Percentiles rank a stretch among this genome's conserved stretches.
Conservation (phyloP, 2,113 vertebrate genomes). For the Ursus arctos region DNA sequence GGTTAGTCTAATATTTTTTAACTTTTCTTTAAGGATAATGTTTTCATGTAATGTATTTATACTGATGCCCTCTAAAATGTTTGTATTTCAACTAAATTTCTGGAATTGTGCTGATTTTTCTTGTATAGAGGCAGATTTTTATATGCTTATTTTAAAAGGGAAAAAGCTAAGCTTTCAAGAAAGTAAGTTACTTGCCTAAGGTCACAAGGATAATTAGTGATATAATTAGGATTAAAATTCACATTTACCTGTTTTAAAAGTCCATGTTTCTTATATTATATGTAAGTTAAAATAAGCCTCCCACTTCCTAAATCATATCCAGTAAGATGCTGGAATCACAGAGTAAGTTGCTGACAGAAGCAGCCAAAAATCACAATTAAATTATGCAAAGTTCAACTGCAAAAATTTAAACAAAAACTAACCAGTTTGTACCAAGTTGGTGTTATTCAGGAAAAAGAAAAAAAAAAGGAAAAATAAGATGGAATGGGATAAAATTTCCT, state of each 20-base stretch:
- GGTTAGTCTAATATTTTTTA: not conserved
- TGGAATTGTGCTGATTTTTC: not conserved
- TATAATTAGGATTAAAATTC: not conserved
- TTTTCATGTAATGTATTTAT: conserved; percentile 15
- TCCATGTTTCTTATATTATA: not conserved
- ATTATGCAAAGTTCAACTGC: not conserved
- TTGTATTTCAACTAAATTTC: conserved; percentile 28
- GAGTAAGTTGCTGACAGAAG: not conserved
- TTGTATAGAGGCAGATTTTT: not conserved
- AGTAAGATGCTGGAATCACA: not conserved
- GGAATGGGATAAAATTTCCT: not conserved
- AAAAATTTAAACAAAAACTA: conserved; percentile 5
- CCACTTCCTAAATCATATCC: not conserved
- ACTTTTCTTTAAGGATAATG: not conserved
- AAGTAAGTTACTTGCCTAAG: not conserved
- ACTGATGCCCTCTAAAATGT: not conserved
- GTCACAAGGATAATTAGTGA: not conserved
- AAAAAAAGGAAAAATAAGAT: not conserved
- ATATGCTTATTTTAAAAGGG: not conserved
- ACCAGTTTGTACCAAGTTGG: not conserved
- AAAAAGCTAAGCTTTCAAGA: not conserved
- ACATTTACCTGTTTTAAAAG: conserved; percentile 23
- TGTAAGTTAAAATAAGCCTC: not conserved
- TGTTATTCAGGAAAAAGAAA: not conserved
- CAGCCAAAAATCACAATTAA: not conserved